Conservation (phyloP, 2,113 vertebrate genomes). For the Thinocorus orbignyianus region DNA sequence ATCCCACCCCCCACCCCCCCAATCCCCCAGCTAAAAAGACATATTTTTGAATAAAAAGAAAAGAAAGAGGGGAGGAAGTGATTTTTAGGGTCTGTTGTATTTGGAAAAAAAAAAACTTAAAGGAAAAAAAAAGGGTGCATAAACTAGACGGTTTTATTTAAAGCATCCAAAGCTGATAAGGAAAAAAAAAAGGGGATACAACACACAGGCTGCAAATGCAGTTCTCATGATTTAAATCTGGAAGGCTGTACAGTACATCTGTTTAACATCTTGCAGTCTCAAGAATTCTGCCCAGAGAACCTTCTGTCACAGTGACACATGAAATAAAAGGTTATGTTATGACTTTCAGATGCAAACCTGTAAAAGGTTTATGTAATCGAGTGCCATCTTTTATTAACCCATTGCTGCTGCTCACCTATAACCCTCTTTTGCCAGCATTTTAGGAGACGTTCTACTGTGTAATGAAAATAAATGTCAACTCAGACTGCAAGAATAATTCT, state of each 20-base stretch:
- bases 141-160: conserved; percentile 37
- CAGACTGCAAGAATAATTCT: conserved; percentile 1
- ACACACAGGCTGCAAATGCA: conserved; percentile 64
- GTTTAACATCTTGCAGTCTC: conserved; percentile 78
- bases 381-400: conserved; percentile 67
- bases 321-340: conserved; percentile 77
- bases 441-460: not conserved
- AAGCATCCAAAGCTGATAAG: conserved; percentile 67
- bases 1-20: too few relatives aligned
- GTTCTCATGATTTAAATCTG: conserved; percentile 71
- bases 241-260: conserved; percentile 72
- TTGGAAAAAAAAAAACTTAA: not conserved
- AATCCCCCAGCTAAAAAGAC: conserved; percentile 7
- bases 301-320: conserved; percentile 72
- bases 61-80: not conserved
- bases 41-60: conserved; percentile 5
- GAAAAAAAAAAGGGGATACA: conserved; percentile 37
- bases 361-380: conserved; percentile 70
- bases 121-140: not conserved
- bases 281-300: conserved; percentile 74
- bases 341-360: conserved; percentile 79
- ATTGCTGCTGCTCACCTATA: conserved; percentile 51
- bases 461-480: not conserved
- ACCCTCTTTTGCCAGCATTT: not conserved
- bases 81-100: conserved; percentile 14